Conservation (phyloP, 2,113 vertebrate species). For the Leptodactylus fuscus region DNA sequence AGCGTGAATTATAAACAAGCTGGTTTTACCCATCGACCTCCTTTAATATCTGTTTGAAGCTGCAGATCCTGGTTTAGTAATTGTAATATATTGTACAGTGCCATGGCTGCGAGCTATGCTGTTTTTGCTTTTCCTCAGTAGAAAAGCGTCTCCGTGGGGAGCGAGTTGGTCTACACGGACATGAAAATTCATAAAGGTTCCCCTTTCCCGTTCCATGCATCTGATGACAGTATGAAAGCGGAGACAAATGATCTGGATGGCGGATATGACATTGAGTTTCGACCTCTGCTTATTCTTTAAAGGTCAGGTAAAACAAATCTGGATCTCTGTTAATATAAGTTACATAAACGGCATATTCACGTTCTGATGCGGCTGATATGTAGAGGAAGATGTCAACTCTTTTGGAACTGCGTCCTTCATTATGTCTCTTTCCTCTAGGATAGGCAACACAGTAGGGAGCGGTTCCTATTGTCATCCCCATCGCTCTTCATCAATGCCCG, state of each 20-base stretch:
- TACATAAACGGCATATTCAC: neutral
- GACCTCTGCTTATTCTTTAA: neutral
- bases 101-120: slow-evolving; percentile 1
- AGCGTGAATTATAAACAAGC: slow-evolving; percentile 48
- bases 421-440: too few relatives aligned
- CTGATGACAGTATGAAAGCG: neutral
- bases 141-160: neutral
- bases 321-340: neutral
- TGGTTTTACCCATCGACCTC: slow-evolving; percentile 28
- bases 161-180: neutral
- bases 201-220: neutral
- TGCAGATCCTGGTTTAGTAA: neutral
- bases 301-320: neutral
- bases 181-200: neutral
- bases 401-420: neutral
- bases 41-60: slow-evolving; percentile 18
- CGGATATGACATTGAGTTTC: neutral
- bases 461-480: too few relatives aligned
- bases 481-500: too few relatives aligned
- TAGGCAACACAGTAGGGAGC: too few relatives aligned
- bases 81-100: neutral
- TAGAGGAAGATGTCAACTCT: neutral
- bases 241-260: neutral
- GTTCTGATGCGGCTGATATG: neutral
- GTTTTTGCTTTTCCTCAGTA: neutral